Evolutionary conservation across 2,888 invertebrate genomes (phyloP), one percentile per base, ranked within the genome.

Genomic region (Scaptomyza polygonia): DNA sequence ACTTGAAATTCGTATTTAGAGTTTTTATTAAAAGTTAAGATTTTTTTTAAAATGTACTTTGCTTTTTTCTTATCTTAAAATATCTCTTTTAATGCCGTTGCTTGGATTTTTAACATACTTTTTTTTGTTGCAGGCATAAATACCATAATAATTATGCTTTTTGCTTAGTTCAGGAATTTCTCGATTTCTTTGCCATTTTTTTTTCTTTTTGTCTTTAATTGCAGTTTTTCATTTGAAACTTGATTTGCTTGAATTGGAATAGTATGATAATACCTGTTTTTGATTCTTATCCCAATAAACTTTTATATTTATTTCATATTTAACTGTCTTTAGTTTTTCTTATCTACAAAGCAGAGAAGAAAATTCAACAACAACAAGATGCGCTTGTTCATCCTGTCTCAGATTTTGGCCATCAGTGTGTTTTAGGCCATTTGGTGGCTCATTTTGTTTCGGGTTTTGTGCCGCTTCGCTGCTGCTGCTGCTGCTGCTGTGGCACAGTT

Each of bases 401-500:
- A 72, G 54, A 72, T 71, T 71, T 71, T 51, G 66, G 61, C 54
- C 72, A 70, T 64, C 55, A 54, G 63, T 44, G 52, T 48, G 56
- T 36, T 63, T 55, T 55, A 54, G 47, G 47, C 44, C 49, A 71
- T 75, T 79, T 79, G 79, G 76, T 62, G 63, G 65, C 63, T 63
- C 63, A 56, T 66, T 66, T 52, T 34, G 64, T 61, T 69, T 64
- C 55, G 74, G 69, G 63, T 73, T 75, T 75, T 75, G 66, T 81
- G 75, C 82, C 80, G 82, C 82, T 84, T 81, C 51, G 76, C 69
- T 76, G 39, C 39, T 39, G 39, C 9, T 34, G 34, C n/a, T 34
- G n/a, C 16, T 36, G 72, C 73, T 45, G 70, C 59, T 75, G 75
- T 73, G 73, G 73, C 73, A 73, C 70, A 73, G 73, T 74, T 72